Percentiles rank a stretch among this genome's conserved stretches.
Evolutionary conservation across 2,113 vertebrate species (phyloP).

Genomic region (Coreoperca whiteheadi): DNA sequence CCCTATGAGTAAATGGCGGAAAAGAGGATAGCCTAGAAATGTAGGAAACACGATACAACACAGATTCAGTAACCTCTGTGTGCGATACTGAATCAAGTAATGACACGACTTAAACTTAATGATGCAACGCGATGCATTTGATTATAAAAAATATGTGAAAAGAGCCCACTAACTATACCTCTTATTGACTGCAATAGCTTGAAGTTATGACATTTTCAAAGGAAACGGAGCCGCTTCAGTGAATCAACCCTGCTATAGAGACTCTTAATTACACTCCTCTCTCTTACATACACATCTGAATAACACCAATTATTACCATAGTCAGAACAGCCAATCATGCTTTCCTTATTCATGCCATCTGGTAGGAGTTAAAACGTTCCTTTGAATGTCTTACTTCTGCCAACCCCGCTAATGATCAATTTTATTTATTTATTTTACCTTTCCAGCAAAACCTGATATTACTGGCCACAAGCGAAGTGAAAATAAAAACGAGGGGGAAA

Average conservation of each 20-base stretch:
- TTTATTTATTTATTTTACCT: constrained; percentile 57
- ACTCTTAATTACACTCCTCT: constrained; percentile 40
- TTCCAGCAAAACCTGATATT: constrained; percentile 90
- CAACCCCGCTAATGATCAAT: constrained; percentile 33
- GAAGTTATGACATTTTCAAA: neutral
- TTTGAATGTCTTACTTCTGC: constrained; percentile 39
- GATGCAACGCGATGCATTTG: neutral
- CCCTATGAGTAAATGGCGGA: no score
- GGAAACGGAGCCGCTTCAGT: constrained; percentile 26
- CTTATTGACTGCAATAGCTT: neutral
- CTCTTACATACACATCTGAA: constrained; percentile 27
- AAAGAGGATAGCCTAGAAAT: neutral
- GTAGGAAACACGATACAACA: neutral
- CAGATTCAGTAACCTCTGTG: neutral
- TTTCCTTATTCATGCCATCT: constrained; percentile 54
- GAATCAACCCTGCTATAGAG: constrained; percentile 2
- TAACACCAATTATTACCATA: constrained; percentile 42
- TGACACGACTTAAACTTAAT: neutral
- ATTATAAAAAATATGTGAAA: neutral
- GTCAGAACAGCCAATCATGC: constrained; percentile 23
- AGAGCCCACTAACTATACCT: neutral
- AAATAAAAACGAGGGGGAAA: constrained; percentile 97
- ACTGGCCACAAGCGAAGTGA: constrained; percentile 96
- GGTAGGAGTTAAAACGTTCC: constrained; percentile 40
- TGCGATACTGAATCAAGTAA: neutral